Conservation (phyloP, 2,888 invertebrate genomes). For the Aproaerema taeniolella region DNA sequence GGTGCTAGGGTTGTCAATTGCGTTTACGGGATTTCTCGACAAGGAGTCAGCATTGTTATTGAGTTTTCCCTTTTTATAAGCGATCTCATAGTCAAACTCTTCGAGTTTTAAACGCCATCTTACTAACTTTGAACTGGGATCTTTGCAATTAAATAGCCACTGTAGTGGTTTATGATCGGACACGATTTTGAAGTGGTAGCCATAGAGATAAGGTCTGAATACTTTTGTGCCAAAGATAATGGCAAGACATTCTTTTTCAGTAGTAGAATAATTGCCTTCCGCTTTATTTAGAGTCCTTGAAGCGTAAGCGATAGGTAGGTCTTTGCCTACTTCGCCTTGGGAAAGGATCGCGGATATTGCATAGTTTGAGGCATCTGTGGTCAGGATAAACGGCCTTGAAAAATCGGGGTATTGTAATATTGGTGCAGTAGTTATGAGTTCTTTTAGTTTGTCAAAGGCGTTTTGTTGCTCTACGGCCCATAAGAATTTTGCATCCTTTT, state of each 20-base stretch:
- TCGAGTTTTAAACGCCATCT: constrained; percentile 19
- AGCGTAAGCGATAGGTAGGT: constrained; percentile 20
- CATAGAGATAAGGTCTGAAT: constrained; percentile 20
- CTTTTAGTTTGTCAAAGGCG: constrained; percentile 23
- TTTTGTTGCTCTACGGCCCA: constrained; percentile 21
- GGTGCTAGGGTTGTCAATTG: background rate
- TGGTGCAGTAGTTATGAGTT: constrained; percentile 22
- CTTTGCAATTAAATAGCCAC: constrained; percentile 10
- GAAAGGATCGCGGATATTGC: constrained; percentile 22
- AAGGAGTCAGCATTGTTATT: background rate
- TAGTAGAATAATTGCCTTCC: constrained; percentile 24
- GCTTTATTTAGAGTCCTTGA: constrained; percentile 26
- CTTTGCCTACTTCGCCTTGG: constrained; percentile 11
- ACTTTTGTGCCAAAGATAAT: constrained; percentile 16
- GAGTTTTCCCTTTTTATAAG: constrained; percentile 19
- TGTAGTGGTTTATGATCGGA: constrained; percentile 16
- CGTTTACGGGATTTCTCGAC: constrained; percentile 10
- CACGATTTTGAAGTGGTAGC: constrained; percentile 13
- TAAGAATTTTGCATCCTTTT: constrained; percentile 23
- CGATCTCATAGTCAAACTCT: constrained; percentile 21
- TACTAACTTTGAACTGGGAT: constrained; percentile 10
- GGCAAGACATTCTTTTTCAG: constrained; percentile 3
- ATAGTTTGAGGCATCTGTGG: constrained; percentile 27
- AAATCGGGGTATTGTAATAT: constrained; percentile 27
- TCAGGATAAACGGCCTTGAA: constrained; percentile 26